phyloP scores from a whole-genome alignment of 2,888 invertebrate genomes.

The Sphinx pinastri region DNA sequence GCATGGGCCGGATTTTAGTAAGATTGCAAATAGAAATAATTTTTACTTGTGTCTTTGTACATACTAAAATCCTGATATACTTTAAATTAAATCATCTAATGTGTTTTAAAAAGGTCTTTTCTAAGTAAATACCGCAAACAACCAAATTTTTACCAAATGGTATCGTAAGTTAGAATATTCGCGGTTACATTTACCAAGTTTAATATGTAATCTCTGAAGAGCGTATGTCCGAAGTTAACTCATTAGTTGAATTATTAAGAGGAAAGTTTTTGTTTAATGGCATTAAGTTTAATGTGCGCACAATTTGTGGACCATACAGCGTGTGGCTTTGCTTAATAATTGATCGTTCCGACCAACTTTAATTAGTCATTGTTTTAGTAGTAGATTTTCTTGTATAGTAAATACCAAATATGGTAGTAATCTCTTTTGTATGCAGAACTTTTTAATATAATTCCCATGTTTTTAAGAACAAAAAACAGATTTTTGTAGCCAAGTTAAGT shows the following conservation, averaged over 20 bases:
- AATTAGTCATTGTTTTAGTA: conserved; percentile 2
- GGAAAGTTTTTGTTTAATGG: conserved; percentile 74
- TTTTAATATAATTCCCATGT: too few relatives aligned
- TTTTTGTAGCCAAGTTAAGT: too few relatives aligned
- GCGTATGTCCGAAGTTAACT: conserved; percentile 64
- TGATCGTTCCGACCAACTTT: not conserved
- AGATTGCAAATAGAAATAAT: too few relatives aligned
- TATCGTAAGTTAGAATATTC: not conserved
- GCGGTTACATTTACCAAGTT: conserved; percentile 29
- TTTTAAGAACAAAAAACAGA: too few relatives aligned
- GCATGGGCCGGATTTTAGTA: too few relatives aligned
- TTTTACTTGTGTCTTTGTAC: too few relatives aligned
- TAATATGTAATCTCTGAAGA: conserved; percentile 59
- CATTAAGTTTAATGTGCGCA: conserved; percentile 60
- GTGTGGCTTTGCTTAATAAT: conserved; percentile 28
- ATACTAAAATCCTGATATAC: too few relatives aligned
- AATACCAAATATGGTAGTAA: not conserved
- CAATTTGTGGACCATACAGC: conserved; percentile 43
- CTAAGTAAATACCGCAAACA: too few relatives aligned
- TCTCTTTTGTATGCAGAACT: not conserved
- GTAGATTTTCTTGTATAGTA: not conserved
- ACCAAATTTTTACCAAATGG: not conserved
- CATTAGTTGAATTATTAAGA: conserved; percentile 73
- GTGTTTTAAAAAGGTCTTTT: too few relatives aligned
- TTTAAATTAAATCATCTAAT: too few relatives aligned